These are phyloP conservation scores for Perizoma flavofasciatum DNA, from an alignment of 2,888 invertebrate genomes.

Conservation along the genomic window DNA sequence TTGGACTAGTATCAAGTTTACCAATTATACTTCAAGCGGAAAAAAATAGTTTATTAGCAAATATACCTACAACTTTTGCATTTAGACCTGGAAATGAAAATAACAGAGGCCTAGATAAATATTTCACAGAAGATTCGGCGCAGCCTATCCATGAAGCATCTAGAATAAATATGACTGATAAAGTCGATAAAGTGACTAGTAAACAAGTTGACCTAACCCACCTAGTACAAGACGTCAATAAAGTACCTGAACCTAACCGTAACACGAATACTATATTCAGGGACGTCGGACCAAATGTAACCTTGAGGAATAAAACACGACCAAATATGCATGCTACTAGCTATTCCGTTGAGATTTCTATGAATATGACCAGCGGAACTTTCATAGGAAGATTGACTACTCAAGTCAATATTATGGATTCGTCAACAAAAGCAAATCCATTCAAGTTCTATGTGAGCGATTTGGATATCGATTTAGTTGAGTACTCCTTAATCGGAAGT, in stretches of 20 bases:
- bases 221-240: conserved; percentile 2
- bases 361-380: conserved; percentile 41
- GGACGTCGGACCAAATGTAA: not conserved
- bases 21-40: not conserved
- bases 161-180: not conserved
- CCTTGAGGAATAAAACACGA: conserved; percentile 47
- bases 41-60: not conserved
- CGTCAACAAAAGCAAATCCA: conserved; percentile 46
- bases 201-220: too few species aligned
- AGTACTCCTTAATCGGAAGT: conserved; percentile 46
- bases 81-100: not conserved
- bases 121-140: not conserved
- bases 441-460: conserved; percentile 50
- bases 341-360: conserved; percentile 51
- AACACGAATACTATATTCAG: not conserved
- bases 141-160: not conserved
- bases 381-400: conserved; percentile 51
- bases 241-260: not conserved
- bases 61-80: not conserved
- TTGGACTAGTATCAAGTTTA: conserved; percentile 6
- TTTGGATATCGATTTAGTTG: conserved; percentile 48
- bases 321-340: conserved; percentile 54
- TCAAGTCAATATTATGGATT: conserved; percentile 46
- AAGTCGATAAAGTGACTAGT: too few species aligned
- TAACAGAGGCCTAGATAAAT: not conserved